phyloP scores from a whole-genome alignment of 1,140 invertebrate species.

The Pseudomyrmex flavicornis region DNA sequence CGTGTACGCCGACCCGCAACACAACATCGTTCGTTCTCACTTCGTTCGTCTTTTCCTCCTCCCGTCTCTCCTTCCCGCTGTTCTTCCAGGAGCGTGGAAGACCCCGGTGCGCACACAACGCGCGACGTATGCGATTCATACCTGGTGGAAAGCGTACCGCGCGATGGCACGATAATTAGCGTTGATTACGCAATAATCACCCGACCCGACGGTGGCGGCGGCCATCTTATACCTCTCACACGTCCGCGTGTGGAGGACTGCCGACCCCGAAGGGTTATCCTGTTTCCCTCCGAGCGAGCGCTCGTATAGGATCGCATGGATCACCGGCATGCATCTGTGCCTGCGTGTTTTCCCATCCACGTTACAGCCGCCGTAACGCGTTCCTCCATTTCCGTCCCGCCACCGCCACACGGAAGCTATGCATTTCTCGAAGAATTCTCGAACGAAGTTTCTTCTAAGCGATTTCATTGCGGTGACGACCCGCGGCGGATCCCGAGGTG shows the following conservation, averaged over 20 bases:
- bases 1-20: conserved; percentile 55
- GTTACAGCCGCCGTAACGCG: conserved; percentile 4
- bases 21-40: conserved; percentile 39
- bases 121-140: conserved; percentile 52
- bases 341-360: conserved; percentile 22
- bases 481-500: neutral
- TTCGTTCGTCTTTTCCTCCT: conserved; percentile 32
- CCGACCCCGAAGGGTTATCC: conserved; percentile 57
- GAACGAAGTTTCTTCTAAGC: conserved; percentile 38
- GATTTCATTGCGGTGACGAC: conserved; percentile 14
- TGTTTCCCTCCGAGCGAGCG: conserved; percentile 16
- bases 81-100: conserved; percentile 1
- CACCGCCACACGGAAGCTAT: conserved; percentile 27
- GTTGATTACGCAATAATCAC: conserved; percentile 78
- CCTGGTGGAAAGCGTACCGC: conserved; percentile 68
- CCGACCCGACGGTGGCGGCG: conserved; percentile 46
- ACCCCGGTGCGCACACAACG: neutral
- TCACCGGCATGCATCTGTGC: conserved; percentile 18
- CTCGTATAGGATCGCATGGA: conserved; percentile 26
- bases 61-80: neutral
- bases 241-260: conserved; percentile 44
- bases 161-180: conserved; percentile 74
- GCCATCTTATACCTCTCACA: conserved; percentile 60
- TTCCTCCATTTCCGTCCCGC: conserved; percentile 26
- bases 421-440: conserved; percentile 28